Conservation (phyloP, 2,797 vertebrate genomes). For the Melopsittacus undulatus region DNA sequence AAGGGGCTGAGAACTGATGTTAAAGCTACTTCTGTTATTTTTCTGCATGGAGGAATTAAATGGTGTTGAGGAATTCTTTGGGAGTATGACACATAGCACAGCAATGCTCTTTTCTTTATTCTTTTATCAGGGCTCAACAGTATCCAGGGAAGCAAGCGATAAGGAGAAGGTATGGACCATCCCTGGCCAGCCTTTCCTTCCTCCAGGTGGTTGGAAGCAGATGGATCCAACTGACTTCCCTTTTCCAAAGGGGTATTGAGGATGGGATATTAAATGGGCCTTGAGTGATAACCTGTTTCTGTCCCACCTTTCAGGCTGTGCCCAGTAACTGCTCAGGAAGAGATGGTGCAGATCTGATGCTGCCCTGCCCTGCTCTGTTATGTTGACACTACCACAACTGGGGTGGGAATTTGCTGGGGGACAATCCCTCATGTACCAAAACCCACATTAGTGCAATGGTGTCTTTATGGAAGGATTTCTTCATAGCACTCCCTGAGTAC, state of each 20-base stretch:
- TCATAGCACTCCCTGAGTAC: neutral
- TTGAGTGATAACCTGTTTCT: neutral
- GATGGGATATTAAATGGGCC: neutral
- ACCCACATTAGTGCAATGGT: neutral
- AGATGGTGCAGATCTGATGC: neutral
- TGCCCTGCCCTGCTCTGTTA: neutral
- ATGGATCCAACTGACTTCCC: neutral
- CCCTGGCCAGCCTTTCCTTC: neutral
- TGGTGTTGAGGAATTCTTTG: neutral
- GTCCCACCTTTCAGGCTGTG: neutral
- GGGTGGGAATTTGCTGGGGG: neutral
- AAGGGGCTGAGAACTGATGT: neutral
- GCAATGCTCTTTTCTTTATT: neutral
- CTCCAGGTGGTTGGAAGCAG: neutral
- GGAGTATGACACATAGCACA: neutral
- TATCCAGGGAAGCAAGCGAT: constrained; percentile 93
- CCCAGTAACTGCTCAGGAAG: neutral
- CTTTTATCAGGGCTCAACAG: constrained; percentile 87
- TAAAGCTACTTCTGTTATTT: fast-evolving
- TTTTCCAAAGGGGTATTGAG: neutral
- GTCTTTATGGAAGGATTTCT: neutral
- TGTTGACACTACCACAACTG: neutral
- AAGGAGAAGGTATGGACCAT: constrained; percentile 88
- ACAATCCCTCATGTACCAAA: neutral
- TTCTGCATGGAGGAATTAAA: neutral